Percentiles rank a stretch among this genome's conserved stretches.
Conservation (phyloP, 2,888 invertebrate genomes). For the Hirtodrosophila trivittata region DNA sequence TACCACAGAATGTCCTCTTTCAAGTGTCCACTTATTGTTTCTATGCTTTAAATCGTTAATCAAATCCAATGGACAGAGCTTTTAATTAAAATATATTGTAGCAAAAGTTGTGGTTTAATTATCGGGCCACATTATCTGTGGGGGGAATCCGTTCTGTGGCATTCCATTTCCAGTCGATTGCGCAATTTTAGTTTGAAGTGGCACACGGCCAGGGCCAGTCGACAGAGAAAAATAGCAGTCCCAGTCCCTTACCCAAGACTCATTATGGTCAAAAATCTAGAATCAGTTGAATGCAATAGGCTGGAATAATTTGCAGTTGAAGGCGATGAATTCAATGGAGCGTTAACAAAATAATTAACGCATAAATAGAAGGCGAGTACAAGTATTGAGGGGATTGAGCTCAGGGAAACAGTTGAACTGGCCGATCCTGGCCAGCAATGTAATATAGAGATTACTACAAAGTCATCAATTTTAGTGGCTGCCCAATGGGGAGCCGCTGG, state of each 20-base stretch:
- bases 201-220: too few species aligned
- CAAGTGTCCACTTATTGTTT: neutral
- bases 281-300: slow-evolving; percentile 68
- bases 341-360: slow-evolving; percentile 73
- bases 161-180: slow-evolving; percentile 55
- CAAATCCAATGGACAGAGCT: too few species aligned
- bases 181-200: slow-evolving; percentile 52
- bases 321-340: slow-evolving; percentile 52
- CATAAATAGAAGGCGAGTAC: slow-evolving; percentile 47
- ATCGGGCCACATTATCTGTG: slow-evolving; percentile 19
- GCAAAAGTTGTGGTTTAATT: slow-evolving; percentile 18
- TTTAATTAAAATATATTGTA: slow-evolving; percentile 57
- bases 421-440: slow-evolving; percentile 30
- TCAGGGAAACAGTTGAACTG: slow-evolving; percentile 11
- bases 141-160: slow-evolving; percentile 48
- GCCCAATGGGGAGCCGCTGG: slow-evolving; percentile 27
- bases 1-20: too few species aligned
- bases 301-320: slow-evolving; percentile 63
- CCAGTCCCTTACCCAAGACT: too few species aligned
- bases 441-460: slow-evolving; percentile 46
- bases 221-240: too few species aligned
- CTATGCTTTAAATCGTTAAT: slow-evolving; percentile 5
- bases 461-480: slow-evolving; percentile 66
- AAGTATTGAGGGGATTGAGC: too few species aligned
- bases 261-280: slow-evolving; percentile 66